Conservation (phyloP, 2,888 invertebrate genomes). For the Hypomecis punctinalis region DNA sequence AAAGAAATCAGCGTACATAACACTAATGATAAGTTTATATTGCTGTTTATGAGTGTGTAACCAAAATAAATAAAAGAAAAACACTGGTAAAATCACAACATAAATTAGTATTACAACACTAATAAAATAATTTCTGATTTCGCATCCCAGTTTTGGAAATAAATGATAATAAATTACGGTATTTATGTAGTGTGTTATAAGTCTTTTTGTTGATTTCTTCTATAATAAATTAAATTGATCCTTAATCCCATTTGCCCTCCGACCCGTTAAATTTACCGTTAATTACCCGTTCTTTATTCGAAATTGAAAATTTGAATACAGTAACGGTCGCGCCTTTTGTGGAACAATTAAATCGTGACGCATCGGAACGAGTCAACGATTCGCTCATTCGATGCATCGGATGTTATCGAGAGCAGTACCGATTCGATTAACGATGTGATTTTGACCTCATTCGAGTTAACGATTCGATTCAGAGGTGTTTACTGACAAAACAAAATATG, state of each 20-base stretch:
- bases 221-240: constrained; percentile 46
- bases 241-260: constrained; percentile 63
- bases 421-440: constrained; percentile 36
- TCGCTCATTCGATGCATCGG: constrained; percentile 59
- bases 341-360: constrained; percentile 78
- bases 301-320: constrained; percentile 56
- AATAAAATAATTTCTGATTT: too few species aligned
- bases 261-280: constrained; percentile 81
- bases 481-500: constrained; percentile 27
- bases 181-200: constrained; percentile 17
- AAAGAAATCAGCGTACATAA: too few species aligned
- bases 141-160: not conserved
- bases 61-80: too few species aligned
- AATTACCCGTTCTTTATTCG: constrained; percentile 73
- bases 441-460: constrained; percentile 27
- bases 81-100: too few species aligned
- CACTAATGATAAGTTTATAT: too few species aligned
- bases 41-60: too few species aligned
- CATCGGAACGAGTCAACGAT: constrained; percentile 57
- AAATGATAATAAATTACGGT: not conserved
- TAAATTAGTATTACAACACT: too few species aligned
- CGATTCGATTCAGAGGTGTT: constrained; percentile 29
- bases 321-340: constrained; percentile 73
- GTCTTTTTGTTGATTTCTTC: constrained; percentile 25
- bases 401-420: constrained; percentile 31